These are phyloP conservation scores for Urocitellus parryii DNA, from an alignment of 2,113 vertebrate genomes.

Conservation along the genomic window DNA sequence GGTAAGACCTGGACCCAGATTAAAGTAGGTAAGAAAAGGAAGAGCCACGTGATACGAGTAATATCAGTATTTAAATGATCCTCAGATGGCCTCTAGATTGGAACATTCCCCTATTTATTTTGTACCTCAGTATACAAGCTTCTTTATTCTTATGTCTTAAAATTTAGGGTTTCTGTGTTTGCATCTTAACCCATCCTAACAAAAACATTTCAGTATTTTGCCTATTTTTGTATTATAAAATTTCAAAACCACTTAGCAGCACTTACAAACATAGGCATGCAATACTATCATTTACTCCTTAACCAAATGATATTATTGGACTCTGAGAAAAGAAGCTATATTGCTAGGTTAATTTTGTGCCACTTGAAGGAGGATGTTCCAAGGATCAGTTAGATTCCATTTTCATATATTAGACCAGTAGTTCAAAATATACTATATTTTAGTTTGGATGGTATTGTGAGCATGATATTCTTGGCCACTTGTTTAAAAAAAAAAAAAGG, in stretches of 20 bases:
- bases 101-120: neutral
- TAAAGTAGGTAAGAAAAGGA: no score
- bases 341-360: neutral
- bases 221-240: neutral
- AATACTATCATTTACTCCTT: slow-evolving; percentile 2
- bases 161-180: neutral
- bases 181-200: neutral
- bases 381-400: neutral
- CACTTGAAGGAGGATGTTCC: neutral
- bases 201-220: neutral
- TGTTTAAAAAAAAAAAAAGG: neutral
- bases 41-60: neutral
- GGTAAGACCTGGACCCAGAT: neutral
- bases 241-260: neutral
- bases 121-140: neutral
- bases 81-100: neutral
- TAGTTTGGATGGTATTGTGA: neutral
- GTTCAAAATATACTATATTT: neutral
- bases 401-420: neutral
- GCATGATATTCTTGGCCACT: neutral
- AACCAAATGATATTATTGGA: neutral
- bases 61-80: neutral
- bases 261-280: neutral
- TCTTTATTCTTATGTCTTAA: neutral
- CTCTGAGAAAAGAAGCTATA: neutral